Evolutionary conservation across 1,140 invertebrate genomes (phyloP), one percentile per base, ranked within the genome.

Genomic region (Trachymyrmex cornetzi): DNA sequence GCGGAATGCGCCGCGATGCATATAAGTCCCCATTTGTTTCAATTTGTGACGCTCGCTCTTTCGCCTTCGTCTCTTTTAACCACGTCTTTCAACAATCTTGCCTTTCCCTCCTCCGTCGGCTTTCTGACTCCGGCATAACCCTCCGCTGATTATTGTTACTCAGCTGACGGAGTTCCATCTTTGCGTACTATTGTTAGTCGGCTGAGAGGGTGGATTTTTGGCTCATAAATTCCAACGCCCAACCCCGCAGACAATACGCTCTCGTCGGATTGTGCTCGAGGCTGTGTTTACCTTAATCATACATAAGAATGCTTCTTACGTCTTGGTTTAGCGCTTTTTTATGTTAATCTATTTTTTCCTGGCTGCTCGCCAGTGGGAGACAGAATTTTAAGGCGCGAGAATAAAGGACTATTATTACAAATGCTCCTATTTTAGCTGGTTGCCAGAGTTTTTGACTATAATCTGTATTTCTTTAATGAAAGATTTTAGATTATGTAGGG

Each of bases 1-100:
- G 86, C 88, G 74, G 86, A 92, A 94, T 92, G 90, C 90, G 88
- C 88, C 87, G 85, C 87, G 92, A 92, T 92, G 91, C 93, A 93
- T 94, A 94, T 93, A 93, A 94, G 91, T 93, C 93, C 86, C 89
- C 90, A 94, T 94, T 94, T 94, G 93, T 95, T 94, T 94, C 94
- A 94, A 94, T 94, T 94, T 93, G 90, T 86, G 80, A 87, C 75
- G 44, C 81, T 67, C 74, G 77, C 61, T 53, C 48, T 38, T 81
- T 82, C 82, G 80, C 77, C 55, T 87, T 82, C 77, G 66, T 89
- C 88, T 77, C n/a, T 44, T 75, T 82, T 79, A 81, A 53, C 79
- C 22, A 38, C 16, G 48, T 27, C 38, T 67, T 80, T 87, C 57
- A 57, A 80, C n/a, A 11, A 44, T 27, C 22, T 27, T 3, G 38